These are phyloP conservation scores for Gadopsis marmoratus DNA, from an alignment of 2,797 vertebrate species.

Conservation along the genomic window DNA sequence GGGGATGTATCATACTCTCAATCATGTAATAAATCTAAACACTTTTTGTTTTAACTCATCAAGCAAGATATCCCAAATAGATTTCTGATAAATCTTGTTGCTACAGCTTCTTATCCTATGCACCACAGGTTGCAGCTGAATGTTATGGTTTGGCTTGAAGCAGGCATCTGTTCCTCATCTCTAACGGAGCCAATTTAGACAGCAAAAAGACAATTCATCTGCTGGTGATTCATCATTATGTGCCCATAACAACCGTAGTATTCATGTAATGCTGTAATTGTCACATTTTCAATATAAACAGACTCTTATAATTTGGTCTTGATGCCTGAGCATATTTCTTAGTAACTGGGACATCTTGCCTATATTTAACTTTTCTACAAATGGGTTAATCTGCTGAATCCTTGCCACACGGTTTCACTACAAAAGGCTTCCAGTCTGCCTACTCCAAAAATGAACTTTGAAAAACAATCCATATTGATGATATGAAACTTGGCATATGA, in stretches of 20 bases:
- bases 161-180: conserved; percentile 33
- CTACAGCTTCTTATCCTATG: background rate
- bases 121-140: conserved; percentile 36
- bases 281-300: conserved; percentile 53
- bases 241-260: conserved; percentile 69
- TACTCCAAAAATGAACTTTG: background rate
- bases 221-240: conserved; percentile 60
- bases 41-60: background rate
- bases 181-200: conserved; percentile 29
- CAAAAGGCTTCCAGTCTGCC: conserved; percentile 19
- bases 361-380: conserved; percentile 54
- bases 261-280: conserved; percentile 63
- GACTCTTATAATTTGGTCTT: conserved; percentile 47
- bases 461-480: conserved; percentile 2
- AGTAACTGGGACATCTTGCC: conserved; percentile 53
- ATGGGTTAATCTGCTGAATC: conserved; percentile 51
- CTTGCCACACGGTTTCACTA: conserved; percentile 23
- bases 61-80: background rate
- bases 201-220: conserved; percentile 40
- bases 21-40: background rate
- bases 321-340: conserved; percentile 38
- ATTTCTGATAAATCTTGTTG: conserved; percentile 6
- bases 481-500: background rate
- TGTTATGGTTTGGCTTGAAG: conserved; percentile 24
- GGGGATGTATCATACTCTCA: background rate